Percentiles rank a stretch among this genome's conserved stretches.
Conservation (phyloP, 2,113 vertebrate genomes). For the Polypterus senegalus region DNA sequence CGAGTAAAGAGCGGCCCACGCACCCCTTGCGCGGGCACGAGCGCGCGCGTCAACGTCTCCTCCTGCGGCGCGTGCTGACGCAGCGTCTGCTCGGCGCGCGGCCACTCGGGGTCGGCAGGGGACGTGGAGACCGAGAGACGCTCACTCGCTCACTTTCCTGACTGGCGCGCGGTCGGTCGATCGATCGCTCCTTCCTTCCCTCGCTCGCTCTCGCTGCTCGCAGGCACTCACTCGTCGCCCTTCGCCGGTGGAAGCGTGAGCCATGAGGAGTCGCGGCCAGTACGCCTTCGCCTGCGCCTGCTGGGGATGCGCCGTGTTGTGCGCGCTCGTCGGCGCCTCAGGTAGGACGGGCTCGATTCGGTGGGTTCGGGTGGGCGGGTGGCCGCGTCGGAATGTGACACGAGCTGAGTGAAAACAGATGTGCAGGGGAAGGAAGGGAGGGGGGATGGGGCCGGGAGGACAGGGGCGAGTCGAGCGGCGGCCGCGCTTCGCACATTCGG, state of each 20-base stretch:
- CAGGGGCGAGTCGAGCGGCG: no score
- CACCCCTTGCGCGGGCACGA: no score
- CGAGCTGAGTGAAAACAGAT: constrained; percentile 77
- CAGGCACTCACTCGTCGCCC: constrained; percentile 7
- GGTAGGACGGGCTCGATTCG: neutral
- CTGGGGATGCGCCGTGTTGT: no score
- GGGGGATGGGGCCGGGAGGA: neutral
- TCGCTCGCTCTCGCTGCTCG: neutral
- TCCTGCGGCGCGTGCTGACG: constrained; percentile 30
- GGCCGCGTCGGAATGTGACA: constrained; percentile 39
- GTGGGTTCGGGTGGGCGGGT: constrained; percentile 15
- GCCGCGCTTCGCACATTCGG: no score
- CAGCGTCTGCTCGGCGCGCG: constrained; percentile 25
- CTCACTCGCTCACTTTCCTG: constrained; percentile 3
- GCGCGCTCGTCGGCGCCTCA: neutral
- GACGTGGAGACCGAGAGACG: constrained; percentile 26
- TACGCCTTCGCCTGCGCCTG: no score
- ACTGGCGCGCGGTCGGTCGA: constrained; percentile 11
- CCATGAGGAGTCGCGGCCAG: no score
- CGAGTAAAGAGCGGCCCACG: no score
- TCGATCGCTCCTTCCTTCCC: constrained; percentile 1
- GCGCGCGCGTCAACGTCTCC: no score
- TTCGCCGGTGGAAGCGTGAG: constrained; percentile 17
- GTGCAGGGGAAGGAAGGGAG: constrained; percentile 38
- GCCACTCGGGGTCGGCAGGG: constrained; percentile 25